phyloP scores from a whole-genome alignment of 1,140 invertebrate genomes.

The Panonychus citri region DNA sequence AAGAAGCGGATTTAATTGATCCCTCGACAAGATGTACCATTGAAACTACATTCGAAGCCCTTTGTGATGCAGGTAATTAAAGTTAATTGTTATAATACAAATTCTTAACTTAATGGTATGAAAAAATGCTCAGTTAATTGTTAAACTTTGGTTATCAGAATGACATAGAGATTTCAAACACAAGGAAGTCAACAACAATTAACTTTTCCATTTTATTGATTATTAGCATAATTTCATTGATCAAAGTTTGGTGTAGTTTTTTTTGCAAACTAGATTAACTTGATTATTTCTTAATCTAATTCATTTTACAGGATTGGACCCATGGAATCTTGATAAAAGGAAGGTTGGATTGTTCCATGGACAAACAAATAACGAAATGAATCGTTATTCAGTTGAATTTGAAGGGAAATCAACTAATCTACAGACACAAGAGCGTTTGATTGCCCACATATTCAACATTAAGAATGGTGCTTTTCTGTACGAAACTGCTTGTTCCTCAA shows the following conservation, averaged over 20 bases:
- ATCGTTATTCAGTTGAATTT: slow-evolving; percentile 29
- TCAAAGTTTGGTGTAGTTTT: no score
- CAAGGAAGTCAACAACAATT: no score
- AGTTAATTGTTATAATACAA: neutral
- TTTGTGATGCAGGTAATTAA: slow-evolving; percentile 1
- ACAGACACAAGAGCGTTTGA: slow-evolving; percentile 15
- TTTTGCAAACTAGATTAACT: neutral
- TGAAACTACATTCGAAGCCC: neutral
- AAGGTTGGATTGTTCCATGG: slow-evolving; percentile 73
- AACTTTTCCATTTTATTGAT: no score
- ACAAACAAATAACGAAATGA: slow-evolving; percentile 54
- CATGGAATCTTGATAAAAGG: slow-evolving; percentile 42
- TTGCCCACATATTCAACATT: slow-evolving; percentile 76
- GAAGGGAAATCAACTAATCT: slow-evolving; percentile 18
- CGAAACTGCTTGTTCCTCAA: slow-evolving; percentile 69
- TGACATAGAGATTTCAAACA: no score
- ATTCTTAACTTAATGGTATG: no score
- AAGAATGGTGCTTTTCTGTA: slow-evolving; percentile 43
- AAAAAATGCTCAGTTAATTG: no score
- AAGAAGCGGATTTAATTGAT: slow-evolving; percentile 6
- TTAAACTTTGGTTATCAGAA: no score
- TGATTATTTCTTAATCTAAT: neutral
- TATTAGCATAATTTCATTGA: no score
- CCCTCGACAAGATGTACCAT: neutral
- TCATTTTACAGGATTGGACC: slow-evolving; percentile 37